Evolutionary conservation across 2,888 invertebrate species (phyloP).

Genomic region (Heteromurus nitidus): DNA sequence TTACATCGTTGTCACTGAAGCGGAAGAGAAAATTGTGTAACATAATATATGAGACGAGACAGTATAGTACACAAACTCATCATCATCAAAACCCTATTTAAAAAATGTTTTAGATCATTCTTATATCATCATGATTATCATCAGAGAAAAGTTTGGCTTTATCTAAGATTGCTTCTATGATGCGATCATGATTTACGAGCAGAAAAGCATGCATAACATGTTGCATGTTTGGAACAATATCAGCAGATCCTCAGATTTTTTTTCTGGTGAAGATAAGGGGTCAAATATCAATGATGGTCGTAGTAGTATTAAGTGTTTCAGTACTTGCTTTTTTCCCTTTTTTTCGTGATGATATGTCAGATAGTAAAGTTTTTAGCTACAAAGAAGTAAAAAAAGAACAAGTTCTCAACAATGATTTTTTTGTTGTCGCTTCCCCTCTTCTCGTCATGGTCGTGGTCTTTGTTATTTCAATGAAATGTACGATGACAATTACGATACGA

Average conservation of each 20-base stretch:
- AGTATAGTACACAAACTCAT: too few species aligned
- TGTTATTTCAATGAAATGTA: slow-evolving; percentile 23
- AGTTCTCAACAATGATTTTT: slow-evolving; percentile 23
- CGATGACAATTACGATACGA: slow-evolving; percentile 18
- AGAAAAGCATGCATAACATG: neutral
- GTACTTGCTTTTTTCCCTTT: slow-evolving; percentile 7
- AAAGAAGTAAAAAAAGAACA: slow-evolving; percentile 3
- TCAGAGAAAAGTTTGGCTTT: neutral
- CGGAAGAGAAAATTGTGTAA: slow-evolving; percentile 42
- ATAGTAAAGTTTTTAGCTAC: neutral
- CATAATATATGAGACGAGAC: slow-evolving; percentile 11
- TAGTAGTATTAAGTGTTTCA: slow-evolving; percentile 43
- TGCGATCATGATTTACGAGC: slow-evolving; percentile 20
- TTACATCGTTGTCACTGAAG: slow-evolving; percentile 26
- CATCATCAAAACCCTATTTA: slow-evolving; percentile 5
- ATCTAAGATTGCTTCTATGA: too few species aligned
- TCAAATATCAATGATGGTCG: slow-evolving; percentile 32
- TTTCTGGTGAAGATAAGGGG: slow-evolving; percentile 17
- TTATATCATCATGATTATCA: neutral
- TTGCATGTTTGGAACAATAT: slow-evolving; percentile 21
- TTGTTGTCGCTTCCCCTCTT: slow-evolving; percentile 27
- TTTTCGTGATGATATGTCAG: slow-evolving; percentile 15
- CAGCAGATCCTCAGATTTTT: slow-evolving; percentile 7
- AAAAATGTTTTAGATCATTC: slow-evolving; percentile 10
- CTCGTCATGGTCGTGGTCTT: slow-evolving; percentile 23